Base-by-base conservation (phyloP, 2,797 vertebrate species). In the Epinephelus coioides region DNA sequence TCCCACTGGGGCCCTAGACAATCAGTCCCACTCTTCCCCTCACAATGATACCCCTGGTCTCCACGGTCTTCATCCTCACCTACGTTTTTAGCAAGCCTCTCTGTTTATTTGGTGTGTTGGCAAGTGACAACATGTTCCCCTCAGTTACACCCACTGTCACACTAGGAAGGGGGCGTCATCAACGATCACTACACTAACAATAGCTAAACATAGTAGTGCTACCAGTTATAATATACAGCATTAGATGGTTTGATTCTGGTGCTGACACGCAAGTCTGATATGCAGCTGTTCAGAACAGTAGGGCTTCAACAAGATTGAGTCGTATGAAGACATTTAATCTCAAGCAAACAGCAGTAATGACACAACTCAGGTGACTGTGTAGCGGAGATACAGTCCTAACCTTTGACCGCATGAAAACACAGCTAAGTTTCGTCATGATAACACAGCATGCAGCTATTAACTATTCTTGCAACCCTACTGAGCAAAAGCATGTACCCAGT, bases 391-490 rank as follows among this genome's bases (percentile, higher is more conserved):
- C 11, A 27, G 13, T 5, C 9, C 2, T 51, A 18, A 86, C 87
- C 81, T 91, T 90, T 90, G 85, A 78, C 60, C 88, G 2, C 59
- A 49, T n/a, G 40, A 19, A 50, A 56, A 15, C 47, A 56, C 50
- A 67, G 3, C 60, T 46, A 12, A 53, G 47, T 30, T 27, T 14
- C 6, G 44, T 21, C 46, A 0, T 5, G 49, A 56, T 59, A 70
- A 49, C 1, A 5, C 34, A 55, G 21, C 46, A 1, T 19, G 15
- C 57, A 27, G 2, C 1, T 55, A 7, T 2, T 3, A 21, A 21
- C n/a, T 15, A 0, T 9, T 3, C 10, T 40, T 15, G 23, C 15
- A 63, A 6, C n/a, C 14, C 5, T 7, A 30, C 30, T 13, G 21
- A 2, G 6, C 8, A 9, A 19, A 21, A 25, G 19, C 46, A 9